phyloP scores from a whole-genome alignment of 2,888 invertebrate genomes.

The Troides aeacus region DNA sequence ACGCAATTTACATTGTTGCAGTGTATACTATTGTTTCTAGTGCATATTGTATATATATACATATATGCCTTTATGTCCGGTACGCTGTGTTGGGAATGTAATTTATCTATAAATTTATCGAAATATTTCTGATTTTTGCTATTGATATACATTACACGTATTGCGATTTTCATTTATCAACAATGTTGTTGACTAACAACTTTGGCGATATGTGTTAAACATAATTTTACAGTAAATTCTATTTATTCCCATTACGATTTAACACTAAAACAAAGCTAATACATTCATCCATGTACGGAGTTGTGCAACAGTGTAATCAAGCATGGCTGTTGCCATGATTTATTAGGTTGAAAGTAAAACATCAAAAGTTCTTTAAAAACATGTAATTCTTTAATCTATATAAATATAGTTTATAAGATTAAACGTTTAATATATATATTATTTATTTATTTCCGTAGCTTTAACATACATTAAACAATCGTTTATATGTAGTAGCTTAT shows the following conservation, averaged over 20 bases:
- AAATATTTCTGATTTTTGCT: background rate
- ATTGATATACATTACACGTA: background rate
- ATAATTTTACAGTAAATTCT: background rate
- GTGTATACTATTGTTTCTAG: conserved; percentile 31
- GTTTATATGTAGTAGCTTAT: background rate
- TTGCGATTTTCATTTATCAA: background rate
- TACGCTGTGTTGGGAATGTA: conserved; percentile 5
- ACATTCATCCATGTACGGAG: background rate
- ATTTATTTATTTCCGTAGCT: background rate
- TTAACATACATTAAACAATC: too few relatives aligned
- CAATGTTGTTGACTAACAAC: background rate
- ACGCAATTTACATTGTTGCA: conserved; percentile 41
- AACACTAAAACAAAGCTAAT: too few relatives aligned
- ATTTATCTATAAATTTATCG: background rate
- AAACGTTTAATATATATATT: background rate
- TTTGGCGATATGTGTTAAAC: too few relatives aligned
- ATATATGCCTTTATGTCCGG: background rate
- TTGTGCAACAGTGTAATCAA: conserved; percentile 2
- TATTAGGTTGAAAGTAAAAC: too few relatives aligned
- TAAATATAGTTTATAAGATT: background rate
- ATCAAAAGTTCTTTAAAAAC: background rate
- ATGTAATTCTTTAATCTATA: background rate
- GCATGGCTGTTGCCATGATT: too few relatives aligned
- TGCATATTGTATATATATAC: background rate
- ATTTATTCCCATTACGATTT: too few relatives aligned